phyloP scores from a whole-genome alignment of 92 coral and sea anemone genomes.

The Anthopleura xanthogrammica region DNA sequence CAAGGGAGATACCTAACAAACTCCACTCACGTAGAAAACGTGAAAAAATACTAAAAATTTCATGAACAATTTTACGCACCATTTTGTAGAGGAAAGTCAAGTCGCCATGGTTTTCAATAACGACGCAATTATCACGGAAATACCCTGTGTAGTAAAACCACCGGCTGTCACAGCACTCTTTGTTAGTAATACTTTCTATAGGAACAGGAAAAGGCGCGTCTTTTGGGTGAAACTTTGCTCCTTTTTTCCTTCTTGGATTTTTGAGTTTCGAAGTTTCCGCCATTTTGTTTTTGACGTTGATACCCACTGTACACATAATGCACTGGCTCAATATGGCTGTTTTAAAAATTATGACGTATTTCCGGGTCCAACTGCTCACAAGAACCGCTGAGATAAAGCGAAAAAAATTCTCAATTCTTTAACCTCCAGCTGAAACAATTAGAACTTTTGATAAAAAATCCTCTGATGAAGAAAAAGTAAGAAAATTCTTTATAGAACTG shows the following conservation, averaged over 20 bases:
- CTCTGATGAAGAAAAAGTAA: too few species aligned
- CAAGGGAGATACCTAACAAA: too few species aligned
- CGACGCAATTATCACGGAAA: constrained; percentile 77
- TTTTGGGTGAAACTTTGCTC: constrained; percentile 58
- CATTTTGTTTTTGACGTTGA: constrained; percentile 46
- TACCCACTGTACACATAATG: constrained; percentile 9
- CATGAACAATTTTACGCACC: constrained; percentile 45
- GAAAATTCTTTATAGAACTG: too few species aligned
- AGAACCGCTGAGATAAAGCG: too few species aligned
- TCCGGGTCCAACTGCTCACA: too few species aligned
- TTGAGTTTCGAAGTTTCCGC: constrained; percentile 59
- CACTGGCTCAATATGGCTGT: neutral
- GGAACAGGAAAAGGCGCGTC: constrained; percentile 94
- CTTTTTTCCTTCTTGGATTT: constrained; percentile 84
- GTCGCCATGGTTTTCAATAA: constrained; percentile 85
- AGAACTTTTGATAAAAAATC: too few species aligned
- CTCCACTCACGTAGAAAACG: neutral
- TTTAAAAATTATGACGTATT: neutral
- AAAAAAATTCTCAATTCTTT: too few species aligned
- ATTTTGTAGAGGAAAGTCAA: constrained; percentile 85
- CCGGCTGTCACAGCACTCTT: constrained; percentile 51
- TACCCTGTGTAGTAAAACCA: constrained; percentile 92
- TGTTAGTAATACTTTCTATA: constrained; percentile 63
- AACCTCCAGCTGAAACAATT: too few species aligned
- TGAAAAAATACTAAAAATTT: too few species aligned